A percentile compares a stretch with the other conserved stretches of the same genome.
Conservation (phyloP, 2,113 vertebrate species). For the Fulmarus glacialis region DNA sequence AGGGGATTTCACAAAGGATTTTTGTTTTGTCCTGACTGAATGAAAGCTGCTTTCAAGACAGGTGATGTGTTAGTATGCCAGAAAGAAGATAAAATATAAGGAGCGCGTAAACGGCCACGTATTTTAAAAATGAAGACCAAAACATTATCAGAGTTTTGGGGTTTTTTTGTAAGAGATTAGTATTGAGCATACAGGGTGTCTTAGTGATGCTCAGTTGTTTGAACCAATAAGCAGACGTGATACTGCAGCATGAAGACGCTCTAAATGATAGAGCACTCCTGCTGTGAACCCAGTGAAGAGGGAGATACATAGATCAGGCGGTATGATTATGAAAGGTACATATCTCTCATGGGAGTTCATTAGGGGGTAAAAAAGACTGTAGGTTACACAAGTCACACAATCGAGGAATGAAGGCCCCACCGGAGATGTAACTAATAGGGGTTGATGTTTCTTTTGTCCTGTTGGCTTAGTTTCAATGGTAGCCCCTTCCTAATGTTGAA, state of each 20-base stretch:
- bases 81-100: background rate
- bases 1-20: background rate
- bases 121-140: background rate
- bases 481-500: background rate
- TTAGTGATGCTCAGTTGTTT: background rate
- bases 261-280: background rate
- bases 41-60: background rate
- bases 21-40: background rate
- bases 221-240: background rate
- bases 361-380: background rate
- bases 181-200: background rate
- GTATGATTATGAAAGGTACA: background rate
- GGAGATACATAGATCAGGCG: background rate
- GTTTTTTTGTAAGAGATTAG: background rate
- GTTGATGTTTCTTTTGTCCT: background rate
- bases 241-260: background rate
- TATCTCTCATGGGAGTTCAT: background rate
- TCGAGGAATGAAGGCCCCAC: accelerated
- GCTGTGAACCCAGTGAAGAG: background rate
- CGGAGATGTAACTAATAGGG: background rate
- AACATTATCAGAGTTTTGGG: background rate
- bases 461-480: background rate
- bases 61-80: background rate
- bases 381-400: background rate
- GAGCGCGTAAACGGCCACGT: background rate